Conservation (phyloP, 2,113 vertebrate species). For the Delphinus delphis region DNA sequence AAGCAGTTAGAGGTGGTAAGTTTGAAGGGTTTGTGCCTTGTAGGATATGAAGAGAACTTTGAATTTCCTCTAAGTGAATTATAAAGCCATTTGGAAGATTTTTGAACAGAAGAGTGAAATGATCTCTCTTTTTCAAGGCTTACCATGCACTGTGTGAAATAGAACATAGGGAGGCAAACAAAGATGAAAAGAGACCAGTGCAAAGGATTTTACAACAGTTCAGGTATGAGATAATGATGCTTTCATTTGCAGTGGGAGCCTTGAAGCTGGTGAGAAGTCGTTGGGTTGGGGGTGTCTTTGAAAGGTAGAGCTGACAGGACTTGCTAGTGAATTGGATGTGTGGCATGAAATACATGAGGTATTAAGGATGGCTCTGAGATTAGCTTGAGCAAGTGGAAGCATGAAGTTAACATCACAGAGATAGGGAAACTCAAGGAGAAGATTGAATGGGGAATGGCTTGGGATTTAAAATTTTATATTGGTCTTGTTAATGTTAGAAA, state of each 20-base stretch:
- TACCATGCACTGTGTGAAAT: not conserved
- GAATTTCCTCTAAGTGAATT: not conserved
- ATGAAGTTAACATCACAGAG: not conserved
- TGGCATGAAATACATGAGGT: not conserved
- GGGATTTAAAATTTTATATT: slow-evolving; percentile 1
- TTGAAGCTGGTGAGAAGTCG: not conserved
- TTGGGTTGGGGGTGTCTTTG: not conserved
- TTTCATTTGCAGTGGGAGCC: not conserved
- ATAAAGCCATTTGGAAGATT: not conserved
- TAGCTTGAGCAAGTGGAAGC: not conserved
- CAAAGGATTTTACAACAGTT: not conserved
- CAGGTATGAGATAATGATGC: not conserved
- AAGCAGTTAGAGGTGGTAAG: not conserved
- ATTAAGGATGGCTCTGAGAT: not conserved
- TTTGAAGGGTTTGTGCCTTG: not conserved
- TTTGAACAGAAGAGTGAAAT: not conserved
- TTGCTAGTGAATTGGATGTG: not conserved
- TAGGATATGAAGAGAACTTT: not conserved
- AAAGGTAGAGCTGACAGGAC: not conserved
- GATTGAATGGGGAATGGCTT: not conserved
- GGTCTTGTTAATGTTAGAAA: not conserved
- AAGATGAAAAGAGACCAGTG: not conserved
- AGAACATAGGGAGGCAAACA: not conserved
- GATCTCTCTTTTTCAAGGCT: not conserved
- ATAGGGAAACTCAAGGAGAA: not conserved